phyloP scores from a whole-genome alignment of 2,797 vertebrate genomes.

The Amblyraja radiata region DNA sequence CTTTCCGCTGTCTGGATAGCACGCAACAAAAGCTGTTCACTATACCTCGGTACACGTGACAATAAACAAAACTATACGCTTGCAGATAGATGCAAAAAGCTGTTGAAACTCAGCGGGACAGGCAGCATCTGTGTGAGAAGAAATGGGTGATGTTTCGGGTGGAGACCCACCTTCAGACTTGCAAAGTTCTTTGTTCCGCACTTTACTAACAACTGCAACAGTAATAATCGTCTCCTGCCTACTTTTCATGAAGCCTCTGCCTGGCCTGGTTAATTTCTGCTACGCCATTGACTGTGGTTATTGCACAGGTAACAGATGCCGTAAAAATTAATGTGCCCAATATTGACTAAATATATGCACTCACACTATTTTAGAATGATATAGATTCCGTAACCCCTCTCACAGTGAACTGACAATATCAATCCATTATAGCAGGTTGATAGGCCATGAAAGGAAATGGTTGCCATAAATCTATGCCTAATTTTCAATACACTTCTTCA shows the following conservation, averaged over 20 bases:
- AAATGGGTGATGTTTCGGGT: too few species aligned
- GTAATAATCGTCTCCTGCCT: not conserved
- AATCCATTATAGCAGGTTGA: not conserved
- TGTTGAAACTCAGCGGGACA: too few species aligned
- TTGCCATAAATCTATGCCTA: conserved; percentile 15
- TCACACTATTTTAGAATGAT: not conserved
- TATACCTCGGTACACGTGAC: too few species aligned
- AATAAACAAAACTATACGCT: too few species aligned
- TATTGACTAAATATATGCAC: not conserved
- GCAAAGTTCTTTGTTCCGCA: not conserved
- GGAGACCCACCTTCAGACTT: too few species aligned
- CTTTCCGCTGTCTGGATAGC: too few species aligned
- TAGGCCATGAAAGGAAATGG: not conserved
- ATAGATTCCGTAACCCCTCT: not conserved
- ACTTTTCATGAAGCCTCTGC: not conserved
- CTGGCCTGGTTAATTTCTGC: not conserved
- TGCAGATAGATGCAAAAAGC: too few species aligned
- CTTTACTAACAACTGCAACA: not conserved
- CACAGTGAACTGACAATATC: not conserved
- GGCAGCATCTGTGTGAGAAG: too few species aligned
- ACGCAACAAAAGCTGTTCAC: too few species aligned
- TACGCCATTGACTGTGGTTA: not conserved
- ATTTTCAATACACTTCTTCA: not conserved
- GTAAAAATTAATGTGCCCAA: not conserved
- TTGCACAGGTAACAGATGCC: not conserved